phyloP scores from a whole-genome alignment of 2,113 vertebrate genomes.

The Gopherus flavomarginatus region DNA sequence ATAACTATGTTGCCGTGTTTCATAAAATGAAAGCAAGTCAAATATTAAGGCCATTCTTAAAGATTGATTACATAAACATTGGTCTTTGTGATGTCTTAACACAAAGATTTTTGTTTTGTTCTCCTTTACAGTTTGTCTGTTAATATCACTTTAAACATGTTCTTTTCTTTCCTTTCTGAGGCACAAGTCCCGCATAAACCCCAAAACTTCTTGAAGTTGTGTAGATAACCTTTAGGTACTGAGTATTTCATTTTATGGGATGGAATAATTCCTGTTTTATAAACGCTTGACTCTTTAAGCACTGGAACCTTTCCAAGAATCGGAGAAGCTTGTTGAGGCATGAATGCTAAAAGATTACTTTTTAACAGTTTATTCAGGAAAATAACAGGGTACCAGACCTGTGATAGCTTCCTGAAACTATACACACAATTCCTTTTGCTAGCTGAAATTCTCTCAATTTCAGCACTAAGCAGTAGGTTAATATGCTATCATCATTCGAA shows the following conservation, averaged over 20 bases:
- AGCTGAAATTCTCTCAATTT: constrained; percentile 35
- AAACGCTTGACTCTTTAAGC: constrained; percentile 50
- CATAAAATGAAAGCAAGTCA: background rate
- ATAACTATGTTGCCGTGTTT: background rate
- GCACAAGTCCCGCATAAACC: background rate
- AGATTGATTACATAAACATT: background rate
- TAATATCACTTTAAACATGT: constrained; percentile 11
- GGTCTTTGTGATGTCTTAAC: background rate
- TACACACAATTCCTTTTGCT: constrained; percentile 28
- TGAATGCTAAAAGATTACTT: constrained; percentile 45
- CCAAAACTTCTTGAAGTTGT: background rate
- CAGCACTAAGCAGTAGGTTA: constrained; percentile 32
- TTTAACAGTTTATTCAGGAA: constrained; percentile 2
- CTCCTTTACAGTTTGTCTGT: background rate
- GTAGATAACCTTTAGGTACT: background rate
- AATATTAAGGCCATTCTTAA: background rate
- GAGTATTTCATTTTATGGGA: background rate
- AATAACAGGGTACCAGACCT: constrained; percentile 10
- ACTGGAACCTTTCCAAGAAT: constrained; percentile 63
- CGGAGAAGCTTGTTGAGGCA: constrained; percentile 31
- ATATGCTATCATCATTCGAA: constrained; percentile 33
- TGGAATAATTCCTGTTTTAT: constrained; percentile 43
- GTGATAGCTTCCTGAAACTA: constrained; percentile 28
- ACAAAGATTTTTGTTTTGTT: background rate
- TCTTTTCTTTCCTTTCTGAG: background rate